Conservation (phyloP, 2,797 vertebrate species). For the Okamejei kenojei region DNA sequence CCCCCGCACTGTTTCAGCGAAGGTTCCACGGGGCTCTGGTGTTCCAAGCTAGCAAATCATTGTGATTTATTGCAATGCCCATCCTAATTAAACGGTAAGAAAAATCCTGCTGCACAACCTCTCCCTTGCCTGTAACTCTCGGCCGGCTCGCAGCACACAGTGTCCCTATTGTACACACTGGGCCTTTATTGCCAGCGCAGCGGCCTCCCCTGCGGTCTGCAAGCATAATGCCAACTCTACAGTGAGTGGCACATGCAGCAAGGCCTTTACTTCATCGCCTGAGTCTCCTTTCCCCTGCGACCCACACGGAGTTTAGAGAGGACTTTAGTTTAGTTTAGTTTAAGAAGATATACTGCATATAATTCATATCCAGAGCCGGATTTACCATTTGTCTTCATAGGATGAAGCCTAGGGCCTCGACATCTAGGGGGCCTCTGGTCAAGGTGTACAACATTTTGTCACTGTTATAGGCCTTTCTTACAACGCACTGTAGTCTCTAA, state of each 20-base stretch:
- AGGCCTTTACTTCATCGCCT: neutral
- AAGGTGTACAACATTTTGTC: too few species aligned
- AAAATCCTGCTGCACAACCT: neutral
- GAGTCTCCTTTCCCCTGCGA: neutral
- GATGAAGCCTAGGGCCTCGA: too few species aligned
- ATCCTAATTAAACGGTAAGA: constrained; percentile 26
- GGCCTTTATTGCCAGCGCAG: neutral
- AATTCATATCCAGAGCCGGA: too few species aligned
- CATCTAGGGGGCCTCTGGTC: too few species aligned
- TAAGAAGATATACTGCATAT: too few species aligned
- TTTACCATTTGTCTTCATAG: too few species aligned
- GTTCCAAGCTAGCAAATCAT: neutral
- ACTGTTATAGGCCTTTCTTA: too few species aligned
- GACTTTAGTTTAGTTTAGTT: too few species aligned
- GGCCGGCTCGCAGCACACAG: neutral
- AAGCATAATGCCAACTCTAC: neutral
- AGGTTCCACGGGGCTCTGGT: neutral
- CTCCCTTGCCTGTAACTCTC: neutral
- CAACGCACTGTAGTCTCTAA: too few species aligned
- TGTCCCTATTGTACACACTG: neutral
- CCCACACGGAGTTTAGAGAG: neutral
- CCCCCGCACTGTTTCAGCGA: neutral
- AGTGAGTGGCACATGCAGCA: neutral
- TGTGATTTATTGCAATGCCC: neutral
- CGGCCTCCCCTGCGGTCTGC: neutral